Base-by-base conservation (phyloP, 2,113 vertebrate genomes). In the Porphyrio hochstetteri region DNA sequence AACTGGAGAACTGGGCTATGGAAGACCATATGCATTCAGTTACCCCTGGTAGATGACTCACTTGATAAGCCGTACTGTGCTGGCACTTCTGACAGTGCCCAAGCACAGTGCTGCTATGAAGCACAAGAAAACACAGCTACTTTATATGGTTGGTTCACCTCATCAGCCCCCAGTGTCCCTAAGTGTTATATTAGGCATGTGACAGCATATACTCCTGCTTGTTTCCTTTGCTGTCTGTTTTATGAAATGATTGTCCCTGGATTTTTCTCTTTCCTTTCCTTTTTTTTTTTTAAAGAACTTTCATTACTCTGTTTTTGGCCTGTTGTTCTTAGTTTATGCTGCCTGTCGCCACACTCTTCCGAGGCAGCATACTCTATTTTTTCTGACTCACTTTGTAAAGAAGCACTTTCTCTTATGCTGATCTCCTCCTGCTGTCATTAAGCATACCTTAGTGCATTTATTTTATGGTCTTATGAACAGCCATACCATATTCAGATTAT, bases 161-260 rank as follows among this genome's bases (percentile, higher is more conserved):
- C 20, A 82, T 11, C 1, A 0, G 9, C 29, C 11, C 16, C 24
- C n/a, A 35, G 55, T 0, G 0, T 36, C 48, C 7, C 2, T 14
- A 23, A 42, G 10, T 40, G 17, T 31, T 60, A 24, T 23, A 42
- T 48, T 40, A 55, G n/a, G 33, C 28, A 64, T 35, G 10, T 40
- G 29, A 48, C 7, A 78, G 23, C 28, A 35, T 40, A 16, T 38
- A 65, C 9, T 4, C 8, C 25, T 35, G 13, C 44, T 60, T 60
- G 17, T 20, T 84, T 61, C 14, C 46, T 61, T 74, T 42, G n/a
- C 29, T 78, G 21, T 53, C 50, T 72, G 5, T 72, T 92, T 81
- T 84, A 48, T 42, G 17, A 67, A 78, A 48, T 46, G 1, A 31
- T 72, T 53, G 23, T 31, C 14, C 29, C 13, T 31, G 28, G 25